Percentiles rank a stretch among this genome's conserved stretches.
Conservation (phyloP, 2,888 invertebrate species). For the Calameuta filiformis region DNA sequence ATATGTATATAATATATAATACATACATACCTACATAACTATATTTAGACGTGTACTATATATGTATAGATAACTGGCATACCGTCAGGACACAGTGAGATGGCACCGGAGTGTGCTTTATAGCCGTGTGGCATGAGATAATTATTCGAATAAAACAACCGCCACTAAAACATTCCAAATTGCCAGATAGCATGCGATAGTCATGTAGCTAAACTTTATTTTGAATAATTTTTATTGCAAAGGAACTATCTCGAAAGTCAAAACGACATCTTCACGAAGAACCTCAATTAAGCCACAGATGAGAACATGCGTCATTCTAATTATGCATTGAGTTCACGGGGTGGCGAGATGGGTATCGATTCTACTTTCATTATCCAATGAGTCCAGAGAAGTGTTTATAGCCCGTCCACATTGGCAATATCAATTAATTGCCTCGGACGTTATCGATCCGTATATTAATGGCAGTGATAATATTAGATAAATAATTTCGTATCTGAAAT, state of each 20-base stretch:
- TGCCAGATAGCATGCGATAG: constrained; percentile 18
- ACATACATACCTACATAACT: background rate
- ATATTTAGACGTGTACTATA: background rate
- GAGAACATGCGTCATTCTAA: background rate
- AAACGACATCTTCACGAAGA: background rate
- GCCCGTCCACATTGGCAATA: background rate
- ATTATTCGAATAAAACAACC: constrained; percentile 10
- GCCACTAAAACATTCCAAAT: constrained; percentile 20
- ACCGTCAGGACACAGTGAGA: background rate
- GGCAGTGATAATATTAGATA: background rate
- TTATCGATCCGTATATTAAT: background rate
- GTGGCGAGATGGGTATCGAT: constrained; percentile 5
- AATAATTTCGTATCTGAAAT: background rate
- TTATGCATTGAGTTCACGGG: constrained; percentile 5
- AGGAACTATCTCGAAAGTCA: background rate
- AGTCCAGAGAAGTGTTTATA: background rate
- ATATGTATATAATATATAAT: too few relatives aligned
- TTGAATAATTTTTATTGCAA: background rate
- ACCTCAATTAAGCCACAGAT: background rate
- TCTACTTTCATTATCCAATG: background rate
- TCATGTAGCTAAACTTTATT: background rate
- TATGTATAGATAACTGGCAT: background rate
- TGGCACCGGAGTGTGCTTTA: background rate
- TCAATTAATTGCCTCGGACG: background rate
- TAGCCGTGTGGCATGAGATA: background rate